Evolutionary conservation across 2,888 invertebrate genomes (phyloP).

Genomic region (Lissonota sp.): DNA sequence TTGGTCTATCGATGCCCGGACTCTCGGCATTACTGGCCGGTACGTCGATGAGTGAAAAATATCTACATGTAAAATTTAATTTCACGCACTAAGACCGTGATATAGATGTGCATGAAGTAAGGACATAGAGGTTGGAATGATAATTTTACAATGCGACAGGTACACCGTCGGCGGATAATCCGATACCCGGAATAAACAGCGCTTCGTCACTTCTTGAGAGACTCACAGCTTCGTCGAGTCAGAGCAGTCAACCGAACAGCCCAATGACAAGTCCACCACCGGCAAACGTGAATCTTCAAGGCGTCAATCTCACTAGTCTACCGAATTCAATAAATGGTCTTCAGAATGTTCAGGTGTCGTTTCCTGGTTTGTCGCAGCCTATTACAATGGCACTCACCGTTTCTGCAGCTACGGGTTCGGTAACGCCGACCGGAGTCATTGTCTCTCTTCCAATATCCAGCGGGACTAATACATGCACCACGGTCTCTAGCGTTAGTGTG

Average conservation of each 20-base stretch:
- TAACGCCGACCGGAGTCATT: conserved; percentile 86
- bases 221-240: conserved; percentile 84
- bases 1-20: conserved; percentile 86
- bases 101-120: too few species aligned
- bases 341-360: conserved; percentile 91
- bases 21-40: conserved; percentile 86
- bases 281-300: conserved; percentile 87
- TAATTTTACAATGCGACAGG: conserved; percentile 74
- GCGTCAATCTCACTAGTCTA: conserved; percentile 89
- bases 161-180: conserved; percentile 86
- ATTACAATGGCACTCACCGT: conserved; percentile 92
- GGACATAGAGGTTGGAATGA: too few species aligned
- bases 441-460: conserved; percentile 88
- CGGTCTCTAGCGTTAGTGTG: conserved; percentile 81
- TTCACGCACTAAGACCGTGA: too few species aligned
- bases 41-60: conserved; percentile 63
- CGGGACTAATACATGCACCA: conserved; percentile 82
- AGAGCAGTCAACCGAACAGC: conserved; percentile 76
- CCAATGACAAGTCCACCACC: conserved; percentile 85
- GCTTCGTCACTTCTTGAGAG: conserved; percentile 85
- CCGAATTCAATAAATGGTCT: conserved; percentile 88
- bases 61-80: background rate
- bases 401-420: conserved; percentile 87
- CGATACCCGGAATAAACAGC: conserved; percentile 85
- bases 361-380: conserved; percentile 93